A percentile compares a stretch with the other conserved stretches of the same genome.
These are phyloP conservation scores for Haliclystus octoradiatus DNA, from an alignment of 30 jellyfish, hydroid and myxozoan genomes.

Conservation along the genomic window DNA sequence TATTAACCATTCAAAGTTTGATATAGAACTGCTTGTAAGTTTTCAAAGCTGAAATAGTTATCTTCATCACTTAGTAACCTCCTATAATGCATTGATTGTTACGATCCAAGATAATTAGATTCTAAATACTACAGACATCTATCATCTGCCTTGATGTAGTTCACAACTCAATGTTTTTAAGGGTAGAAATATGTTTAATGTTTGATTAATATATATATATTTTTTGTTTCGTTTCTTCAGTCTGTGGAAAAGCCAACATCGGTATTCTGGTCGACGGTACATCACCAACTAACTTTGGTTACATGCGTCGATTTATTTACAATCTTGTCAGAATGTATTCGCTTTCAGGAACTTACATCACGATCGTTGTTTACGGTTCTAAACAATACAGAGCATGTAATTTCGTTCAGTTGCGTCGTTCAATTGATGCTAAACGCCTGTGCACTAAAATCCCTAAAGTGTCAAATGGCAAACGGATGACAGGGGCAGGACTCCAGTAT, in stretches of 20 bases:
- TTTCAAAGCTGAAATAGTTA: too few relatives aligned
- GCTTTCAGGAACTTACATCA: slow-evolving; percentile 74
- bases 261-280: slow-evolving; percentile 85
- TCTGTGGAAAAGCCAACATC: slow-evolving; percentile 82
- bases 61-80: too few relatives aligned
- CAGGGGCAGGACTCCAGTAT: slow-evolving; percentile 50
- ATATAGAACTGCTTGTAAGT: too few relatives aligned
- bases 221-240: slow-evolving; percentile 19
- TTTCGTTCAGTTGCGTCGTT: slow-evolving; percentile 67
- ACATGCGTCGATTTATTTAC: slow-evolving; percentile 63
- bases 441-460: slow-evolving; percentile 80
- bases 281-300: slow-evolving; percentile 63
- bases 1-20: too few relatives aligned
- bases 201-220: too few relatives aligned
- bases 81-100: too few relatives aligned
- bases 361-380: slow-evolving; percentile 74
- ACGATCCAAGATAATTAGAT: too few relatives aligned
- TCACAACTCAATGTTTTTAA: too few relatives aligned
- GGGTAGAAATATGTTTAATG: too few relatives aligned
- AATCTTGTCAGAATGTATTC: slow-evolving; percentile 77
- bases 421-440: slow-evolving; percentile 44
- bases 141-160: too few relatives aligned
- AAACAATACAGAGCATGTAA: slow-evolving; percentile 61
- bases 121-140: too few relatives aligned
- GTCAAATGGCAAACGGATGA: slow-evolving; percentile 58